Conservation (phyloP, 1,140 invertebrate genomes). For the Aporrectodea caliginosa region DNA sequence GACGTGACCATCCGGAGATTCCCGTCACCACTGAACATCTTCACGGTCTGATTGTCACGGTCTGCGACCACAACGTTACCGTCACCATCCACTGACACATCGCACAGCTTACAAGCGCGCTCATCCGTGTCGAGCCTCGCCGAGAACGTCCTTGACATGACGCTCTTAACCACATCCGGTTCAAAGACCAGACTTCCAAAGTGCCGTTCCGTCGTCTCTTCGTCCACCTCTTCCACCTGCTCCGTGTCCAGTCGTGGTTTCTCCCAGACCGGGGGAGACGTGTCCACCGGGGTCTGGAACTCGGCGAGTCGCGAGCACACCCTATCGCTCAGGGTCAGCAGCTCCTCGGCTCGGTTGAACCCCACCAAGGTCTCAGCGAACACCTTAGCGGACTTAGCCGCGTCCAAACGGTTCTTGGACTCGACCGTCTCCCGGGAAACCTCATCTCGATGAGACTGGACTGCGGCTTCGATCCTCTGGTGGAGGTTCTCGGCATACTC, state of each 20-base stretch:
- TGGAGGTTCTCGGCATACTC: slow-evolving; percentile 30
- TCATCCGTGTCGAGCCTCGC: slow-evolving; percentile 24
- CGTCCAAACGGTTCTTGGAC: slow-evolving; percentile 11
- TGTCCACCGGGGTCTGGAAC: slow-evolving; percentile 28
- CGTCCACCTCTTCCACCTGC: background rate
- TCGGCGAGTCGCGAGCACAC: slow-evolving; percentile 17
- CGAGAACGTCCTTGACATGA: slow-evolving; percentile 23
- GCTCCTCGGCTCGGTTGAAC: slow-evolving; percentile 31
- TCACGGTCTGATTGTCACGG: slow-evolving; percentile 27
- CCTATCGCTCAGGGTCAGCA: slow-evolving; percentile 25
- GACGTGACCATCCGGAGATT: background rate
- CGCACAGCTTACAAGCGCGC: slow-evolving; percentile 24
- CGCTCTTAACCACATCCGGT: slow-evolving; percentile 19
- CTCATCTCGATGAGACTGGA: slow-evolving; percentile 26
- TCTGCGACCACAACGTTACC: slow-evolving; percentile 27
- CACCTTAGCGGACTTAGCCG: slow-evolving; percentile 16
- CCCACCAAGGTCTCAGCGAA: slow-evolving; percentile 25
- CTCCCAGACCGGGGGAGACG: slow-evolving; percentile 24
- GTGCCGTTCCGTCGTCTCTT: slow-evolving; percentile 3
- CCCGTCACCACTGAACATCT: slow-evolving; percentile 25
- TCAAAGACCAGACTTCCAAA: slow-evolving; percentile 32
- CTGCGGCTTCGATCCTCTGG: slow-evolving; percentile 22
- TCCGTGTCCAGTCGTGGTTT: slow-evolving; percentile 26
- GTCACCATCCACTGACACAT: slow-evolving; percentile 13
- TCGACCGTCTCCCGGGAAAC: slow-evolving; percentile 13